Base-by-base conservation (phyloP, 2,888 invertebrate genomes). In the Myathropa florea region DNA sequence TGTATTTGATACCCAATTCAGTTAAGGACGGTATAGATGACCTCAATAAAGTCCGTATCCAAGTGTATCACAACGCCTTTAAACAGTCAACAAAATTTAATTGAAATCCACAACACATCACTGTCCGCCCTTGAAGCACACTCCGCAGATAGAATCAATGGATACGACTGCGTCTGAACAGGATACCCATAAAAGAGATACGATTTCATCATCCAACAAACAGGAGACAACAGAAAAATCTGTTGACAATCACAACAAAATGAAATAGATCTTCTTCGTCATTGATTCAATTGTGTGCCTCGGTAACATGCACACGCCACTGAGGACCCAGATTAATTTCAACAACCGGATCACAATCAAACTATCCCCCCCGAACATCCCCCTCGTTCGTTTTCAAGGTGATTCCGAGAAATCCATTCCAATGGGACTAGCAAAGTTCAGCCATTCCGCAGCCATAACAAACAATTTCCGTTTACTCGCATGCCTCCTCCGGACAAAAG, bases 391-490 rank as follows among this genome's bases (percentile, higher is more conserved):
- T 18, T n/a, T 18, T 46, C 18, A 46, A 46, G 46, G 46, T 28
- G 24, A n/a, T 26, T 55, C n/a, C 6, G 23, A 18, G 23, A 55
- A 23, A 14, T 21, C 12, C 9, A 14, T 30, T 2, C 24, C 36
- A 21, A n/a, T 18, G 14, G 6, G 4, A 14, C 3, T 18, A 6
- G 18, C 33, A 24, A 10, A 18, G 28, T 10, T 14, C 33, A 26
- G 21, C 28, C 60, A 21, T 28, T 39, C 60, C 9, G 7, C 14
- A 39, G 18, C 28, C 21, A 28, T 28, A 23, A 53, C 72, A 61
- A 61, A 72, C 53, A 61, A 30, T 60, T 60, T 71, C 14, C 70
- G 59, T 23, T 18, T 59, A 36, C 18, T 59, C 39, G 46, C 46
- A 46, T 46, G 10, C 59, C 23, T 28, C 4, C 28, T 7, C n/a